Conservation (phyloP, 2,113 vertebrate species). For the Perca flavescens region DNA sequence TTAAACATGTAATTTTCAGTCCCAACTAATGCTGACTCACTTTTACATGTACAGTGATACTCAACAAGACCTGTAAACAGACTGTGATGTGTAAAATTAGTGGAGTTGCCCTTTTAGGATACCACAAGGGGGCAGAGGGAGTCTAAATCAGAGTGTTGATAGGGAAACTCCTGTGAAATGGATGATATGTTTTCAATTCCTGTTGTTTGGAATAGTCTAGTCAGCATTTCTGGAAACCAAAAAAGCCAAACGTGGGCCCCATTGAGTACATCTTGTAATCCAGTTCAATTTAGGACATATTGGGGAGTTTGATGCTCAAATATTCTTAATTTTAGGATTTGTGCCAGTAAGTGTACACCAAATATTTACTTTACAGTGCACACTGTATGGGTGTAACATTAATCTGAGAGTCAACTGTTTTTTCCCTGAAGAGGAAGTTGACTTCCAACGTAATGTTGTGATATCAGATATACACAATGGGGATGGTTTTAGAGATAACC, state of each 20-base stretch:
- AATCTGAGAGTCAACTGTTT: slow-evolving; percentile 10
- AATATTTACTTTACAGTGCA: neutral
- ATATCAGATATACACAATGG: slow-evolving; percentile 31
- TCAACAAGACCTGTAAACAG: neutral
- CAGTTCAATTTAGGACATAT: neutral
- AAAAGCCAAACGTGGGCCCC: neutral
- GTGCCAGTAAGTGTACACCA: neutral
- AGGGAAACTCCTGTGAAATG: neutral
- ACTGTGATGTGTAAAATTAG: neutral
- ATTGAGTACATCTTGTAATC: neutral
- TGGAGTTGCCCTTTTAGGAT: neutral
- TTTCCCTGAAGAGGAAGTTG: slow-evolving; percentile 14
- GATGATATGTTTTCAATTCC: neutral
- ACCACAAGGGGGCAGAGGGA: slow-evolving; percentile 52
- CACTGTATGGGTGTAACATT: neutral
- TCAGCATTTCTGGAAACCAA: neutral
- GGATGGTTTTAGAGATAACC: slow-evolving; percentile 20
- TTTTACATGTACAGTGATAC: neutral
- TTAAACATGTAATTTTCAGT: neutral
- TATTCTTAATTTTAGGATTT: neutral
- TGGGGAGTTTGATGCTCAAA: neutral
- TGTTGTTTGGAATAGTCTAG: slow-evolving; percentile 3
- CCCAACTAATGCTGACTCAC: neutral
- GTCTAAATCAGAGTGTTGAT: slow-evolving; percentile 2
- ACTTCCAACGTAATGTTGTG: slow-evolving; percentile 6